These are phyloP conservation scores for Trochalopteron elliotii DNA, from an alignment of 2,113 vertebrate genomes.

Conservation along the genomic window DNA sequence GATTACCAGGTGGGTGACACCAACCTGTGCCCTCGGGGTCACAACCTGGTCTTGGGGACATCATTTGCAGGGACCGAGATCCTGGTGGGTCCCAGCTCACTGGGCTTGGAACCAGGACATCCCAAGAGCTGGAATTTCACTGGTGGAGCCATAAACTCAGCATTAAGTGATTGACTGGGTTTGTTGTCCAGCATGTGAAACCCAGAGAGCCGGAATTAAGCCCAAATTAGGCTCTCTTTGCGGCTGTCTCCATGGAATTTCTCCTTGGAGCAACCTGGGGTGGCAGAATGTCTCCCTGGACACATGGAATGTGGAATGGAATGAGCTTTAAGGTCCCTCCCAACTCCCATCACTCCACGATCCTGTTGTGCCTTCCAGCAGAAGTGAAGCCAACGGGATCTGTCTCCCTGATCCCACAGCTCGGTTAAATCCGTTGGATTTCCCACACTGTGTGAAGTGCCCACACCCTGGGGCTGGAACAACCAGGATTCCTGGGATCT, in stretches of 20 bases:
- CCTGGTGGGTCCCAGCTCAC: neutral
- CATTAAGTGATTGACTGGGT: rapidly evolving
- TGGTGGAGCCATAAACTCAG: rapidly evolving
- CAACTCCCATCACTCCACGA: rapidly evolving
- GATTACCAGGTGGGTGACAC: slow-evolving; percentile 89
- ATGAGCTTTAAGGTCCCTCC: too few species aligned
- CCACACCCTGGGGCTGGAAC: neutral
- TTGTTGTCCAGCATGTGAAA: rapidly evolving
- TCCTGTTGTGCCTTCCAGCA: rapidly evolving
- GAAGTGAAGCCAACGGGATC: neutral
- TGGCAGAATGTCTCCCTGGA: neutral
- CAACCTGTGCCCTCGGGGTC: rapidly evolving
- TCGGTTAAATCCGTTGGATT: neutral
- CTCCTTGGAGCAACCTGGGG: neutral
- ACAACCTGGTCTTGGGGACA: rapidly evolving
- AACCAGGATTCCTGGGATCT: rapidly evolving
- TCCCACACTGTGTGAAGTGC: rapidly evolving
- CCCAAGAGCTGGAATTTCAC: neutral
- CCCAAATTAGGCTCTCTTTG: too few species aligned
- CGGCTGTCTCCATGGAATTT: neutral
- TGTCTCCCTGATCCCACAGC: neutral
- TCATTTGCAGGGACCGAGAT: rapidly evolving
- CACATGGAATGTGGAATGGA: neutral
- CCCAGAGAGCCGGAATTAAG: neutral
- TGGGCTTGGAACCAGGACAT: neutral